Evolutionary conservation across 2,113 vertebrate species (phyloP).

Genomic region (Acrocephalus kingi): DNA sequence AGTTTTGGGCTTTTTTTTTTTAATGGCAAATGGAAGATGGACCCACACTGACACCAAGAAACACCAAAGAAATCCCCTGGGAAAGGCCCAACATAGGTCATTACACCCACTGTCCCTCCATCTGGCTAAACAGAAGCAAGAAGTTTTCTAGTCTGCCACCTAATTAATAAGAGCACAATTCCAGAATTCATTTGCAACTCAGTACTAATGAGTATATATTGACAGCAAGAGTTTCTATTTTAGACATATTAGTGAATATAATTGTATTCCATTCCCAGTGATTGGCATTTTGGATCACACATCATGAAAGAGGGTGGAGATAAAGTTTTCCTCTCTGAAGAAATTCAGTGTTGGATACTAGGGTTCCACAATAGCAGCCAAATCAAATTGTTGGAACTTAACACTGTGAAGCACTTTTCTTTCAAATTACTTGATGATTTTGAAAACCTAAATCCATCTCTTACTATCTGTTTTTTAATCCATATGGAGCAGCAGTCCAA

Average conservation of each 20-base stretch:
- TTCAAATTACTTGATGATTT: conserved; percentile 41
- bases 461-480: conserved; percentile 46
- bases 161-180: conserved; percentile 77
- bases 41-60: neutral
- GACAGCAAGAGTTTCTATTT: conserved; percentile 72
- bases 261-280: conserved; percentile 69
- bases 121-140: conserved; percentile 43
- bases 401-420: conserved; percentile 48
- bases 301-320: conserved; percentile 64
- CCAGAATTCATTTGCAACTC: conserved; percentile 70
- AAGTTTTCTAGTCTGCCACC: conserved; percentile 60
- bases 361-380: conserved; percentile 34
- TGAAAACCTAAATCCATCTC: conserved; percentile 41
- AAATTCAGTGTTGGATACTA: conserved; percentile 60
- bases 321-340: conserved; percentile 54
- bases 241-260: conserved; percentile 72
- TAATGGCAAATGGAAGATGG: conserved; percentile 42
- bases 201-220: conserved; percentile 70
- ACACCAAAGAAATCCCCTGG: conserved; percentile 52
- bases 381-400: conserved; percentile 50
- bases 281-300: conserved; percentile 71
- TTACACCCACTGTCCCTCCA: conserved; percentile 47
- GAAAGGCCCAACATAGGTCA: conserved; percentile 34
- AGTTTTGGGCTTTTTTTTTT: conserved; percentile 37
- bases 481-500: conserved; percentile 48